These are phyloP conservation scores for Neopelma chrysocephalum DNA, from an alignment of 2,797 vertebrate genomes.

Conservation along the genomic window DNA sequence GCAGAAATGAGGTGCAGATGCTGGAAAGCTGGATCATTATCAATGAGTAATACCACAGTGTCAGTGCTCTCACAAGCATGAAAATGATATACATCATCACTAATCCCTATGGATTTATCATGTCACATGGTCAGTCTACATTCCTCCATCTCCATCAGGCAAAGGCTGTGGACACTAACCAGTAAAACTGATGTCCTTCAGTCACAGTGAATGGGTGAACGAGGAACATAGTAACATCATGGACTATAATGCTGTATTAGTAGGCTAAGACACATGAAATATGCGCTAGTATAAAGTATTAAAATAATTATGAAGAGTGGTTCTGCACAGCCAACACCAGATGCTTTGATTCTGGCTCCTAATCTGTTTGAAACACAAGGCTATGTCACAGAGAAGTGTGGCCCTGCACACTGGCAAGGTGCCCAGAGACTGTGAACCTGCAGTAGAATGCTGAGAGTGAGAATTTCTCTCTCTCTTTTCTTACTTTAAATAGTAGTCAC, in stretches of 20 bases:
- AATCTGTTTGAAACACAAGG: constrained; percentile 37
- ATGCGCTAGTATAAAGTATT: constrained; percentile 42
- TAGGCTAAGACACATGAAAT: constrained; percentile 29
- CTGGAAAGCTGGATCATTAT: constrained; percentile 44
- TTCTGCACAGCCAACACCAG: constrained; percentile 56
- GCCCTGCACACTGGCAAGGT: background rate
- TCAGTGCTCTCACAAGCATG: constrained; percentile 49
- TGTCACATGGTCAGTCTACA: background rate
- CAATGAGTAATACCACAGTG: constrained; percentile 30
- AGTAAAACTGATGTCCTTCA: constrained; percentile 11
- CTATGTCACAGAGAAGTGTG: background rate
- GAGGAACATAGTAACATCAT: background rate
- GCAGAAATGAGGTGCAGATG: constrained; percentile 43
- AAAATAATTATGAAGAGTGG: constrained; percentile 59
- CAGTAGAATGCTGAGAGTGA: background rate
- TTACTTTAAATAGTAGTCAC: background rate
- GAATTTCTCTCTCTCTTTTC: background rate
- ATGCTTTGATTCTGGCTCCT: constrained; percentile 53
- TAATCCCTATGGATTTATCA: constrained; percentile 38
- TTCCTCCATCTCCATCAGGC: constrained; percentile 21
- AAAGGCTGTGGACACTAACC: background rate
- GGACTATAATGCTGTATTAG: background rate
- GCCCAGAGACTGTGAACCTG: background rate
- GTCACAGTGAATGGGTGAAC: background rate
- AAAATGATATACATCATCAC: constrained; percentile 40